Conservation (phyloP, 2,113 vertebrate genomes). For the Salvelinus fontinalis region DNA sequence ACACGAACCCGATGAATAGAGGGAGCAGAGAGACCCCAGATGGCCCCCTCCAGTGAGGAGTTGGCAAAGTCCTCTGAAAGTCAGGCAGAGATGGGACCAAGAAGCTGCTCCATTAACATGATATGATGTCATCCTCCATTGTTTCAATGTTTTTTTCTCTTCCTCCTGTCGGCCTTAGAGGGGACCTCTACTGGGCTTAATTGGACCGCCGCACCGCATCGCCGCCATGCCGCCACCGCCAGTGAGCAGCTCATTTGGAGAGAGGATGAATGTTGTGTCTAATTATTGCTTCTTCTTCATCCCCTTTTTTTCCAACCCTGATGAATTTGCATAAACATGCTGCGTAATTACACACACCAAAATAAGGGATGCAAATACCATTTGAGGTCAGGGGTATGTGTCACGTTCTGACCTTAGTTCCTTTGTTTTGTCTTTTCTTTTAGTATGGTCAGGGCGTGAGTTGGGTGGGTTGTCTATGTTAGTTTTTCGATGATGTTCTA, state of each 20-base stretch:
- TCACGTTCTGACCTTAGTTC: too few species aligned
- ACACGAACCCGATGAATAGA: slow-evolving; percentile 10
- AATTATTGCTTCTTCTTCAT: slow-evolving; percentile 43
- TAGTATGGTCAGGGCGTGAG: too few species aligned
- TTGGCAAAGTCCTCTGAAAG: slow-evolving; percentile 47
- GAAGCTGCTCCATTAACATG: slow-evolving; percentile 20
- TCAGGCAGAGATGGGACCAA: slow-evolving; percentile 27
- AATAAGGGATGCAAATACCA: slow-evolving; percentile 3
- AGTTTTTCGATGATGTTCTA: too few species aligned
- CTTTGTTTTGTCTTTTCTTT: too few species aligned
- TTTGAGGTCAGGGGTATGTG: slow-evolving; percentile 18
- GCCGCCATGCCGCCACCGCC: slow-evolving; percentile 33
- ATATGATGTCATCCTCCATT: slow-evolving; percentile 44
- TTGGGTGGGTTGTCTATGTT: too few species aligned
- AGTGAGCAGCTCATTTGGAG: slow-evolving; percentile 16
- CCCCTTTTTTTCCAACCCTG: slow-evolving; percentile 32
- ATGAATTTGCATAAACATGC: slow-evolving; percentile 40
- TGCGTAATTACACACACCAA: slow-evolving; percentile 26
- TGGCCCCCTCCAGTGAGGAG: slow-evolving; percentile 12
- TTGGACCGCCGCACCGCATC: slow-evolving; percentile 32
- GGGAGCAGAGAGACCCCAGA: slow-evolving; percentile 23
- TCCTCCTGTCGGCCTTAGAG: neutral
- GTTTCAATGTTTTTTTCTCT: slow-evolving; percentile 29
- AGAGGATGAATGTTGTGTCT: slow-evolving; percentile 42
- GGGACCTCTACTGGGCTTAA: slow-evolving; percentile 24